Evolutionary conservation across 2,888 invertebrate genomes (phyloP), one percentile per base, ranked within the genome.

Genomic region (Anodontia alba): DNA sequence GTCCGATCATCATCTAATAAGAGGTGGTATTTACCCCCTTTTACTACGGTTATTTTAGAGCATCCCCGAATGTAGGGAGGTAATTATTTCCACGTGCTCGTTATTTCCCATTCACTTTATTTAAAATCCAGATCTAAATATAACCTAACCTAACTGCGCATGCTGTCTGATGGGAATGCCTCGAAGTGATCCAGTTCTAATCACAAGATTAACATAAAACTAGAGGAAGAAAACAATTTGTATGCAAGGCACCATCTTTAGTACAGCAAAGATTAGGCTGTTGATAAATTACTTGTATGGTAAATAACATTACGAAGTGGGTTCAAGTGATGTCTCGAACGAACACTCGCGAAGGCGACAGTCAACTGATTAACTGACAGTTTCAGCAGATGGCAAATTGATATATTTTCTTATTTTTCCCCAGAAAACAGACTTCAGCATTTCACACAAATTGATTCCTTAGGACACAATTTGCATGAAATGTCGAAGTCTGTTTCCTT

Each of bases 281-380:
- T 33, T 12, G 62, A 62, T 31, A 62, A 33, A 7, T 33, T 31
- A 62, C 33, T 62, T 33, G 26, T 20, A 62, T 62, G 20, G 62
- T 33, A 62, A 33, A 38, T 38, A 38, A 38, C 38, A 38, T 38
- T 62, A 62, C 33, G 1, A 33, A 33, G 17, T 2, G 33, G 17
- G 33, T 33, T 23, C 33, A 62, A 62, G 62, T 62, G 62, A 62
- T 62, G 33, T 62, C 62, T 20, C 62, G 62, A 62, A 17, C 62
- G 1, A 62, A 29, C 17, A 62, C 62, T 29, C 62, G 10, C 33
- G 33, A 33, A 62, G 62, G 62, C 23, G 3, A 62, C 33, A 62
- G 62, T 62, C 33, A 31, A 33, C 62, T 15, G 26, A 26, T 54
- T 29, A 23, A 46, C 46, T 20, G n/a, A 46, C 15, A 20, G 15